phyloP scores from a whole-genome alignment of 1,140 invertebrate species.

The Whitmania pigra region DNA sequence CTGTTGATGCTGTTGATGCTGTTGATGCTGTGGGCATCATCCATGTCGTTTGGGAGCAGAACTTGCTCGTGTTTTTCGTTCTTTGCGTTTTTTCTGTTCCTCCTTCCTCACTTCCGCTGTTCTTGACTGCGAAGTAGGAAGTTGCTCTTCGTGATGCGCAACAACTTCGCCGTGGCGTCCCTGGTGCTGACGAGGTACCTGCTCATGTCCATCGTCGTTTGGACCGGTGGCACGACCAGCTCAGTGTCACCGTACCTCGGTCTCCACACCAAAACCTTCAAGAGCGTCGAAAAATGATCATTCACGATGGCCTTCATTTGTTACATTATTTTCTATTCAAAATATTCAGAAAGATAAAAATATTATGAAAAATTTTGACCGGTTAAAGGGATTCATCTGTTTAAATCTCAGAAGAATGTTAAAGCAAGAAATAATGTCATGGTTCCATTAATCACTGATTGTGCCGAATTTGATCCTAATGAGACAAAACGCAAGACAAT shows the following conservation, averaged over 20 bases:
- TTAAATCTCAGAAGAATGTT: no score
- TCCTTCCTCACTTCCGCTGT: not conserved
- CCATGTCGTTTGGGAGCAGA: not conserved
- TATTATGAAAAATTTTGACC: no score
- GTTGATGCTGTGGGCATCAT: not conserved
- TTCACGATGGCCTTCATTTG: no score
- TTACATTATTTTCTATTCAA: no score
- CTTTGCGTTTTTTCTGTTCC: constrained; percentile 7
- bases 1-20: not conserved
- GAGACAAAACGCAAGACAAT: no score
- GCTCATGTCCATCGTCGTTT: constrained; percentile 24
- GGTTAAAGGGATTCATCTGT: no score
- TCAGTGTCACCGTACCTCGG: constrained; percentile 29
- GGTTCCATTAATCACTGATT: no score
- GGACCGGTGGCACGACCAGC: constrained; percentile 21
- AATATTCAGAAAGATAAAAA: no score
- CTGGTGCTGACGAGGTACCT: constrained; percentile 21
- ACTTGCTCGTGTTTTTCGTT: not conserved
- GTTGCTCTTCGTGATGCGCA: constrained; percentile 3
- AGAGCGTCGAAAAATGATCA: not conserved
- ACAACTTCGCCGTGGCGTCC: constrained; percentile 13
- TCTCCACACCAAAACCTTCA: constrained; percentile 37
- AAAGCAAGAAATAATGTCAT: no score
- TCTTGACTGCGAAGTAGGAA: not conserved
- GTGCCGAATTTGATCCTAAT: no score